Conservation (phyloP, 2,888 invertebrate genomes). For the Dryococelus australis region DNA sequence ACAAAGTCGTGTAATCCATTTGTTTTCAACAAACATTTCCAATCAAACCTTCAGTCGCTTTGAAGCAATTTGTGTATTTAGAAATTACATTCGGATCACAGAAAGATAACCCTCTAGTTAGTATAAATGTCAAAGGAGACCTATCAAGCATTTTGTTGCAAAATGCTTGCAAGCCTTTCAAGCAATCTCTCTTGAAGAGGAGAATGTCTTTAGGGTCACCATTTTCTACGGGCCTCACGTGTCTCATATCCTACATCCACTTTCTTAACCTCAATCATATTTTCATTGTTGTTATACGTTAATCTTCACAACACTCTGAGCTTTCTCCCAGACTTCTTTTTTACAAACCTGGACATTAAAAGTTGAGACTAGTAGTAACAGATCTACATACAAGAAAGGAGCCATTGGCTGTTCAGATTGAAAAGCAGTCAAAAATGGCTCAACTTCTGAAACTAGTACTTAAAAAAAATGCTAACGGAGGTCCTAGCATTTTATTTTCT, state of each 20-base stretch:
- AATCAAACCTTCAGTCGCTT: too few relatives aligned
- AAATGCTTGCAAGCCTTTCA: too few relatives aligned
- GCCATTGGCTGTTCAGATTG: not conserved
- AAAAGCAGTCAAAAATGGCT: too few relatives aligned
- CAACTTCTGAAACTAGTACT: not conserved
- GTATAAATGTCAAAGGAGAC: too few relatives aligned
- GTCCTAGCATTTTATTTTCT: conserved; percentile 1
- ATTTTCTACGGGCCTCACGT: not conserved
- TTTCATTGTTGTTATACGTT: not conserved
- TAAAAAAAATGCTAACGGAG: not conserved
- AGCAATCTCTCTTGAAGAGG: not conserved
- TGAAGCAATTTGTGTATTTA: too few relatives aligned
- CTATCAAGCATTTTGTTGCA: too few relatives aligned
- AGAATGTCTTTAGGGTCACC: not conserved
- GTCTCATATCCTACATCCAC: not conserved
- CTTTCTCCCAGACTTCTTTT: not conserved
- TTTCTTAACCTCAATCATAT: not conserved
- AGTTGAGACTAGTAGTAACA: not conserved
- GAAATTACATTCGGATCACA: too few relatives aligned
- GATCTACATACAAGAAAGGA: not conserved
- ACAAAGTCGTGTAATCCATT: not conserved
- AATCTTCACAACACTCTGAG: not conserved
- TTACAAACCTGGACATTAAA: not conserved
- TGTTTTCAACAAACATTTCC: not conserved
- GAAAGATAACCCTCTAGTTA: too few relatives aligned